These are phyloP conservation scores for Hexactinellida sp. DNA, from an alignment of 37 sponge, comb jelly and placozoan species.

Conservation along the genomic window DNA sequence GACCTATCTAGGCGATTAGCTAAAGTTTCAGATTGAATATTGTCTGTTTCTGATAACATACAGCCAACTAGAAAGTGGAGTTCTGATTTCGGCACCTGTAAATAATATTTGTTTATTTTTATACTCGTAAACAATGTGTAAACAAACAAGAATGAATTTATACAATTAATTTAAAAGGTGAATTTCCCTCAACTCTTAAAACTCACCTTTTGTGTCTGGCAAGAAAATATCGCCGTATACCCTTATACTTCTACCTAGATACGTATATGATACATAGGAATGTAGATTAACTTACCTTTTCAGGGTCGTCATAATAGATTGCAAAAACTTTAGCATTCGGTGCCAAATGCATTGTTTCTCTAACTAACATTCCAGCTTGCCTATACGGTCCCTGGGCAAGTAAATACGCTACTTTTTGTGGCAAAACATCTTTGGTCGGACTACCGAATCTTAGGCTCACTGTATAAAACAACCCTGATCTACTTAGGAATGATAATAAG, in stretches of 20 bases:
- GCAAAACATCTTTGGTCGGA: constrained; percentile 22
- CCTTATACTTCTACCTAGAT: too few relatives aligned
- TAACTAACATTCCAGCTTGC: constrained; percentile 17
- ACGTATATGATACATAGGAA: too few relatives aligned
- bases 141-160: too few relatives aligned
- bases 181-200: too few relatives aligned
- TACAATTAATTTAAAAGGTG: too few relatives aligned
- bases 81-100: not conserved
- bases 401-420: constrained; percentile 39
- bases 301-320: constrained; percentile 59
- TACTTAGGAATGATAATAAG: not conserved
- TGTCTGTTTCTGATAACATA: not conserved
- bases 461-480: not conserved
- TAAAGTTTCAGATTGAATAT: not conserved
- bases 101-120: too few relatives aligned
- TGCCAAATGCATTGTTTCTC: not conserved
- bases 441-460: not conserved
- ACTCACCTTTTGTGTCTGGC: too few relatives aligned
- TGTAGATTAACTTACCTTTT: too few relatives aligned
- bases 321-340: constrained; percentile 30
- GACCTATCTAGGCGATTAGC: not conserved
- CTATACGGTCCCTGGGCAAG: constrained; percentile 45
- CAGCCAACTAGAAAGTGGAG: not conserved
- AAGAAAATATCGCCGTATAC: too few relatives aligned
- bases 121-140: too few relatives aligned